phyloP scores from a whole-genome alignment of 2,113 vertebrate species.

The Telmatochromis brachygnathus region DNA sequence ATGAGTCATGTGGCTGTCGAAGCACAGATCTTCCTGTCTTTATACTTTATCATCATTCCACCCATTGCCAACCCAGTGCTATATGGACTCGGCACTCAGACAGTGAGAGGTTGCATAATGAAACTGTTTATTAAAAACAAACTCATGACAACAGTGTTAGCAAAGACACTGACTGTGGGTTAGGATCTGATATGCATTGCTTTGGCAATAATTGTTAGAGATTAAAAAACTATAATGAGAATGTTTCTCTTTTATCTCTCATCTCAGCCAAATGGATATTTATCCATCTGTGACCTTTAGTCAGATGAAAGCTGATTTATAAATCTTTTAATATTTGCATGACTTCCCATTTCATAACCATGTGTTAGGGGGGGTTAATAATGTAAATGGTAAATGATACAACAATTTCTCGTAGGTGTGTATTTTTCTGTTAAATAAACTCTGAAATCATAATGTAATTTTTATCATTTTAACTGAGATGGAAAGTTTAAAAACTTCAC shows the following conservation, averaged over 20 bases:
- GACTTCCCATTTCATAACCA: not conserved
- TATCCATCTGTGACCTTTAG: not conserved
- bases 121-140: conserved; percentile 15
- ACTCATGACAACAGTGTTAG: not conserved
- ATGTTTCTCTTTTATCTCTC: not conserved
- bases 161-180: not conserved
- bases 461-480: not conserved
- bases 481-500: not conserved
- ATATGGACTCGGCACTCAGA: conserved; percentile 45
- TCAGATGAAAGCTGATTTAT: not conserved
- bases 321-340: not conserved
- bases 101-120: conserved; percentile 22
- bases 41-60: conserved; percentile 36
- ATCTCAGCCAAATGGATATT: not conserved
- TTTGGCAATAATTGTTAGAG: not conserved
- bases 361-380: not conserved
- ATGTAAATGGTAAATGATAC: not conserved
- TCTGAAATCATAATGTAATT: not conserved
- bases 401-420: not conserved
- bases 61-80: conserved; percentile 39
- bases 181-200: not conserved
- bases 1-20: not conserved
- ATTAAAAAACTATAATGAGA: not conserved
- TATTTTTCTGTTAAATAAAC: not conserved
- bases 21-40: conserved; percentile 23